Base-by-base conservation (phyloP, 2,113 vertebrate genomes). In the Zosterops pallidus region DNA sequence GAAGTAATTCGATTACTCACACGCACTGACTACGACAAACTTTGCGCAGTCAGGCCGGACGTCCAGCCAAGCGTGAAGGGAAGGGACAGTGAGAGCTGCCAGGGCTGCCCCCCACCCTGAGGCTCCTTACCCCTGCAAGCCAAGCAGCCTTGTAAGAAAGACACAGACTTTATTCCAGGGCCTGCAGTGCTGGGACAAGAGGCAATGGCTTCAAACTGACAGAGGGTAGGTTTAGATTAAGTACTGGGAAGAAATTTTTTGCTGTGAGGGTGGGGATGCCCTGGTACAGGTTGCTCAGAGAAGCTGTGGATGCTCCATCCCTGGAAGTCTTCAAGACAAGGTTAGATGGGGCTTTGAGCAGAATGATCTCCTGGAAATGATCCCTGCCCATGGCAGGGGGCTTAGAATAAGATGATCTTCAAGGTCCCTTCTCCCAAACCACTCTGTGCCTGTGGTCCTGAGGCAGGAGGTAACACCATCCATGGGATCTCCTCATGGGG, bases 1-100 rank as follows among this genome's bases (percentile, higher is more conserved):
- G 85, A 93, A 80, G 71, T 90, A 93, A 95, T 96, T 90, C 46
- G 33, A 95, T 95, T 96, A 97, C 92, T 97, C 86, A 94, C 94
- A 94, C 90, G 55, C 88, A 42, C 63, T 78, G 95, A 31, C 76
- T 90, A 81, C 3, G 24, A 81, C 91, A 83, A 97, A 96, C 79
- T 93, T 94, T 23, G 88, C 5, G 5, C 55, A 63, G 88, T 35
- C 86, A 70, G 64, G 72, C 84, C 1, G 21, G 91, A 83, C 7
- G 4, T 26, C 59, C 19, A 90, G 95, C 1, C 14, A 70, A 92
- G 96, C 52, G 8, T 93, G 94, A 97, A 95, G 71, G 86, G 83
- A 94, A 86, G 90, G 92, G 78, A 82, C 20, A 7, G n/a, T 2
- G 55, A 88, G 75, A 65, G 79, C 75, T 79, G 88, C 89, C 72